Conservation (phyloP, 2,113 vertebrate genomes). For the Larimichthys polyactis region DNA sequence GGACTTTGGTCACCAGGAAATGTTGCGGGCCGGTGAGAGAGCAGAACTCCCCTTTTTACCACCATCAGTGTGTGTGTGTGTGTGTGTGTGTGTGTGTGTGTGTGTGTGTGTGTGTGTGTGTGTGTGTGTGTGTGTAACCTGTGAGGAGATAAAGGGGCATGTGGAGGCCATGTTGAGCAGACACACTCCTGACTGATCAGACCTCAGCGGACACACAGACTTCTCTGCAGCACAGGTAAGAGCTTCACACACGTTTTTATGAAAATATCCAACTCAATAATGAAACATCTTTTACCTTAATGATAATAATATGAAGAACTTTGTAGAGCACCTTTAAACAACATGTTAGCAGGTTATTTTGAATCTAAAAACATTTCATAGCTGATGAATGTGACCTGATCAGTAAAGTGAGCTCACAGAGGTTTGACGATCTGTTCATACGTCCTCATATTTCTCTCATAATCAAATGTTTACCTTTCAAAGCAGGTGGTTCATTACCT, state of each 20-base stretch:
- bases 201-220: constrained; percentile 34
- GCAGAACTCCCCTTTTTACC: constrained; percentile 10
- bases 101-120: constrained; percentile 21
- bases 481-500: background rate
- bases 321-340: no score
- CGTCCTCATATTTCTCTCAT: no score
- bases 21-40: constrained; percentile 28
- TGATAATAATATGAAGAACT: no score
- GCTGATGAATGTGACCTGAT: background rate
- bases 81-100: no score
- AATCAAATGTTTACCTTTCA: no score
- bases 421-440: background rate
- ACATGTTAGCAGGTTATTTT: background rate
- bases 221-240: constrained; percentile 61
- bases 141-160: constrained; percentile 60
- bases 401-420: background rate
- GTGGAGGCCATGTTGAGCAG: constrained; percentile 4
- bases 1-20: constrained; percentile 68
- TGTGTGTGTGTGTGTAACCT: constrained; percentile 4
- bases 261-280: background rate
- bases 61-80: constrained; percentile 2
- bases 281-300: background rate
- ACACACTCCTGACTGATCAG: constrained; percentile 60
- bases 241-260: background rate
- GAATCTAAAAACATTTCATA: background rate